A percentile compares a stretch with the other conserved stretches of the same genome.
Evolutionary conservation across 1,140 invertebrate genomes (phyloP).

Genomic region (Laupala kohalensis): DNA sequence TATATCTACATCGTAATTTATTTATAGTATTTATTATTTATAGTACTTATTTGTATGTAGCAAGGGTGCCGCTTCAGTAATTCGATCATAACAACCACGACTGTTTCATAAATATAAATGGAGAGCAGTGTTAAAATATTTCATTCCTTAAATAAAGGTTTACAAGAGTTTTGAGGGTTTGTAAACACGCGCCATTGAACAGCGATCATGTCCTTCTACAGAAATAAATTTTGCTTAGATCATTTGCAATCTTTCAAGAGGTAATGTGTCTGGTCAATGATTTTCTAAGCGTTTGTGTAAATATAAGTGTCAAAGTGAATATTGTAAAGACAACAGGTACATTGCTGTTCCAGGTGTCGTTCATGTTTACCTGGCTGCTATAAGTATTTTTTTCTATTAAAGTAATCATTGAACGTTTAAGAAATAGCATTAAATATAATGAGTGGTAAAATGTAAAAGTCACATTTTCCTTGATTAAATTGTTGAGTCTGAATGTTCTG

Average conservation of each 20-base stretch:
- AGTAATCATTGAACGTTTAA: not conserved
- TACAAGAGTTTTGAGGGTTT: too few relatives aligned
- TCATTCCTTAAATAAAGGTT: too few relatives aligned
- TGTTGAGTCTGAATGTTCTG: not conserved
- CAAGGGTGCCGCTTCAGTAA: too few relatives aligned
- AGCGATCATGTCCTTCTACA: not conserved
- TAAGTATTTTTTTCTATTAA: not conserved
- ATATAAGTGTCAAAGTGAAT: not conserved
- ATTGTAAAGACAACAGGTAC: not conserved
- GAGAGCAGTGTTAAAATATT: too few relatives aligned
- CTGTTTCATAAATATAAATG: too few relatives aligned
- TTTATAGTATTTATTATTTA: too few relatives aligned
- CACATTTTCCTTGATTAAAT: not conserved
- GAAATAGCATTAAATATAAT: not conserved
- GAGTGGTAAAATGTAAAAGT: not conserved
- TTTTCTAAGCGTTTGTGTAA: constrained; percentile 2
- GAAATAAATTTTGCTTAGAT: not conserved
- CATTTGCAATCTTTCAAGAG: not conserved
- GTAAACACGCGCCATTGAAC: not conserved
- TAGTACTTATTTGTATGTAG: too few relatives aligned
- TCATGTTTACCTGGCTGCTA: not conserved
- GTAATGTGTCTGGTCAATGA: not conserved
- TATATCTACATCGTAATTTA: too few relatives aligned
- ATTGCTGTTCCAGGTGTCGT: constrained; percentile 1
- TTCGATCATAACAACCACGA: too few relatives aligned